Evolutionary conservation across 2,797 vertebrate genomes (phyloP), one percentile per base, ranked within the genome.

Genomic region (Emydoidea blandingii): DNA sequence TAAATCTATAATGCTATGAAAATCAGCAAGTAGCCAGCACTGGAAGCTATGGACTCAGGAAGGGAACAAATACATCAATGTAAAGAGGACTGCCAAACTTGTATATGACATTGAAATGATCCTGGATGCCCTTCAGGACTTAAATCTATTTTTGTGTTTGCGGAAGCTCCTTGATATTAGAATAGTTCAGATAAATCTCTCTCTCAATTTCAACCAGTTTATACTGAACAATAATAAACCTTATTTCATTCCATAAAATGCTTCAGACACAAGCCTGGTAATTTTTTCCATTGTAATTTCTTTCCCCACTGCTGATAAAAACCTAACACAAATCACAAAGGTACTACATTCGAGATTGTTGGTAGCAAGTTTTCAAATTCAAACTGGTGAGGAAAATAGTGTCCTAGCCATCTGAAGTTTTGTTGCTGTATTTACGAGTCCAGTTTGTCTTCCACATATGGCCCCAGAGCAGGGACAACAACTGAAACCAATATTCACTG

Each of bases 51-150:
- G 47, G 78, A 81, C 86, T 93, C 89, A 92, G 94, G 78, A 94
- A 80, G 87, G 95, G 84, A 90, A 54, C 34, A 94, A 95, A 96
- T 92, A 97, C 98, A 96, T 89, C 86, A 96, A 91, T 94, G 81
- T 50, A 88, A 93, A 85, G 56, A 97, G 23, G n/a, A 65, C 59
- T 96, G 90, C 85, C 95, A 97, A 90, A 91, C 78, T 95, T 76
- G 57, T 72, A 89, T 7, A 4, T 94, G 85, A 94, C 91, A 92
- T 44, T 95, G 89, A 97, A 97, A 94, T 91, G 80, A 88, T 89
- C 88, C 94, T 92, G 88, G 90, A 91, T 85, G 87, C 76, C 37
- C 92, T 96, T 95, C 62, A 89, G 90, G 82, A 92, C 91, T 94
- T 96, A 95, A 91, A 96, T 91, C 80, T 96, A 27, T 84, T 97